Conservation (phyloP, 2,888 invertebrate genomes). For the Drosophila prostipennis region DNA sequence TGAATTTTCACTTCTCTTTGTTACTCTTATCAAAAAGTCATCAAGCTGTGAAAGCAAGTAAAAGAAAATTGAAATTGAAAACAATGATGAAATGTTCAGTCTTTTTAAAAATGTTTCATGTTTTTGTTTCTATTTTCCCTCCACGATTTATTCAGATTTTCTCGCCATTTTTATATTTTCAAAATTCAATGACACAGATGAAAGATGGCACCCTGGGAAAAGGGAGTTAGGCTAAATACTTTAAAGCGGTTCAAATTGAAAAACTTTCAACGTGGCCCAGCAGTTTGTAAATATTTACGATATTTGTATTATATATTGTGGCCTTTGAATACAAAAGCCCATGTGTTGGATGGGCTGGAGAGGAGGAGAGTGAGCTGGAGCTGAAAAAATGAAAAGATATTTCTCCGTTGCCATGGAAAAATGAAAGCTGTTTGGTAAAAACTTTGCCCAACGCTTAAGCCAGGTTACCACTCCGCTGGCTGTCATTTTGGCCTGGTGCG, state of each 20-base stretch:
- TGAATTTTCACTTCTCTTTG: background rate
- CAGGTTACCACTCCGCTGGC: slow-evolving; percentile 45
- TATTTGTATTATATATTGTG: slow-evolving; percentile 31
- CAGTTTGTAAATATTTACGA: slow-evolving; percentile 35
- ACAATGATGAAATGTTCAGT: slow-evolving; percentile 19
- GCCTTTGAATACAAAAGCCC: slow-evolving; percentile 57
- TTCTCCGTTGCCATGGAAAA: slow-evolving; percentile 66
- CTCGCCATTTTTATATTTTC: slow-evolving; percentile 17
- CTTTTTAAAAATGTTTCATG: slow-evolving; percentile 25
- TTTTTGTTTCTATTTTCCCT: slow-evolving; percentile 6
- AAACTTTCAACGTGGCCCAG: slow-evolving; percentile 69
- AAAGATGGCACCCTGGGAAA: slow-evolving; percentile 13
- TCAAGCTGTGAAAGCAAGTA: slow-evolving; percentile 2
- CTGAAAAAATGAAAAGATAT: slow-evolving; percentile 48
- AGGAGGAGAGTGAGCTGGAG: slow-evolving; percentile 18
- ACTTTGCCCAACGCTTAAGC: slow-evolving; percentile 72
- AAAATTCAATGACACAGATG: slow-evolving; percentile 31
- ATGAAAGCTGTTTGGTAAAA: slow-evolving; percentile 74
- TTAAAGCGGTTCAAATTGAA: slow-evolving; percentile 77
- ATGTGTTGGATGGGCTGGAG: slow-evolving; percentile 23
- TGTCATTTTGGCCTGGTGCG: slow-evolving; percentile 67
- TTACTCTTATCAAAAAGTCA: slow-evolving; percentile 25
- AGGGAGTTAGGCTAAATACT: slow-evolving; percentile 53
- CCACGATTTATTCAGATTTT: slow-evolving; percentile 25
- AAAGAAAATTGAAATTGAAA: slow-evolving; percentile 2